Base-by-base conservation (phyloP, 2,888 invertebrate species). In the Chrysotoxum bicinctum region DNA sequence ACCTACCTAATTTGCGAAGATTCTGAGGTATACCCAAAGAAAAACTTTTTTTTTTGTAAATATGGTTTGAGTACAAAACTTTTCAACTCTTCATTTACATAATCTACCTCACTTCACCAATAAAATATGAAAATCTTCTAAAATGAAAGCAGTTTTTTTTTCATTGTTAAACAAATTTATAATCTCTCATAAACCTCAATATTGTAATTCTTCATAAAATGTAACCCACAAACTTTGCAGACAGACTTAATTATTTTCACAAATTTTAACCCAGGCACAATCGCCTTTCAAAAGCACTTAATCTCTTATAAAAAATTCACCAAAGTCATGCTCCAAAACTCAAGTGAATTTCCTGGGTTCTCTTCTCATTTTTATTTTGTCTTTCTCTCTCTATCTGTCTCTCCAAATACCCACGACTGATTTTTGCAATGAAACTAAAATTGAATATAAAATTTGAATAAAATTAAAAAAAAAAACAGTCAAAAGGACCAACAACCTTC, bases 271-370 rank as follows among this genome's bases (percentile, higher is more conserved):
- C 56, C 23, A 40, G 54, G 3, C 30, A 40, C 40, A 40, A 54
- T 50, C 14, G 45, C 43, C 64, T 32, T 72, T 68, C 60, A 56
- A 68, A 54, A 68, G 40, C 30, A 70, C 75, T 75, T 80, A 76
- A 85, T 45, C 84, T 54, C 72, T 43, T 54, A 66, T 80, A 54
- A 80, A 77, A 77, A 77, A 70, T 76, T 81, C 54, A 45, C 62
- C 54, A 68, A 80, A 75, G 37, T 52, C 50, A 52, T 64, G 64
- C 64, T 64, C 64, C 45, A 45, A 45, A 26, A 64, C n/a, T 45
- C 32, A 32, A 45, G 23, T 64, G 30, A 64, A 64, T 45, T 30
- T 45, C 64, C 45, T 32, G 32, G 45, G 45, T 64, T 64, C 64
- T 64, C 64, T 45, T 64, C 30, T 64, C 64, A 64, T 26, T 26